phyloP scores from a whole-genome alignment of 53 echinoderm and acorn worm species.

The Apostichopus leukothele region DNA sequence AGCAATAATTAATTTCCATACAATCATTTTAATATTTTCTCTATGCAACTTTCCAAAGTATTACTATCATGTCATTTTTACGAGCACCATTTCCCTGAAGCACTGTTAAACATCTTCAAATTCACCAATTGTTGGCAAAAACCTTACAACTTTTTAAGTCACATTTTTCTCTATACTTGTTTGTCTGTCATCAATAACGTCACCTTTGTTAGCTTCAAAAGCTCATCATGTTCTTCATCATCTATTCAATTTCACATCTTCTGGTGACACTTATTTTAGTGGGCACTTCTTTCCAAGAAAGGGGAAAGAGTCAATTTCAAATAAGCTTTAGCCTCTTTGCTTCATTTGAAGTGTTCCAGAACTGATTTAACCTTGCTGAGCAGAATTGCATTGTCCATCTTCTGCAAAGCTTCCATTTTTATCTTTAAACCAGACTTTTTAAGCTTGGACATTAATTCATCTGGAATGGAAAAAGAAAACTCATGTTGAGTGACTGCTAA shows the following conservation, averaged over 20 bases:
- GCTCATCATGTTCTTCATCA: too few species aligned
- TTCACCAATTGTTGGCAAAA: neutral
- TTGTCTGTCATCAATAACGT: neutral
- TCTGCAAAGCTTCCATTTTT: conserved; percentile 62
- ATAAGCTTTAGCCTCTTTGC: neutral
- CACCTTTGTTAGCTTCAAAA: neutral
- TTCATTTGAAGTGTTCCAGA: conserved; percentile 85
- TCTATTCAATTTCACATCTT: too few species aligned
- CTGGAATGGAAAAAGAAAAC: neutral
- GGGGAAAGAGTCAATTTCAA: neutral
- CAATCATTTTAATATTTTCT: neutral
- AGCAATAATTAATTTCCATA: neutral
- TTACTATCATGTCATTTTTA: neutral
- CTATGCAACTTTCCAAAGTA: neutral
- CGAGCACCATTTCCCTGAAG: conserved; percentile 11
- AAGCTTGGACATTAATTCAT: conserved; percentile 60
- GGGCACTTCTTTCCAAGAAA: neutral
- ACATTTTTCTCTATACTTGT: neutral
- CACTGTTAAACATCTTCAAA: neutral
- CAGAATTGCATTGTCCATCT: conserved; percentile 63
- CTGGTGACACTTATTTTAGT: too few species aligned
- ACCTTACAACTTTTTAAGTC: neutral
- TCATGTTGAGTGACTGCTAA: too few species aligned
- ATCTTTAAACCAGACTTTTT: conserved; percentile 62
- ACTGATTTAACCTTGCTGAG: conserved; percentile 72